Percentiles rank a stretch among this genome's conserved stretches.
Conservation (phyloP, 2,797 vertebrate genomes). For the Psittacula derbiana region DNA sequence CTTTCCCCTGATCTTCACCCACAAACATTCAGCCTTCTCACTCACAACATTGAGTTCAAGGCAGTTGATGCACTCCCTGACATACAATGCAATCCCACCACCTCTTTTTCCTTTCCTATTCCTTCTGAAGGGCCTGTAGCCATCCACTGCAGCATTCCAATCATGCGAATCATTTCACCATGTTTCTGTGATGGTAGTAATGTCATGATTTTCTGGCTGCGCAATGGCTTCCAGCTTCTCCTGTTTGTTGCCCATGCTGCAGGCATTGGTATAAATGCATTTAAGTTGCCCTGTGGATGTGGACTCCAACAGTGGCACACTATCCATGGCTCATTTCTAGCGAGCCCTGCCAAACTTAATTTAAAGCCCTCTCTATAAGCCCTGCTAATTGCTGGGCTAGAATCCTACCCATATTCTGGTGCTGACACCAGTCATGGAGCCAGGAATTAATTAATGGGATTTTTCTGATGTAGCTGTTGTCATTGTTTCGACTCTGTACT, state of each 20-base stretch:
- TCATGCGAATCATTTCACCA: neutral
- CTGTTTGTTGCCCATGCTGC: neutral
- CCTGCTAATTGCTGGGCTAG: neutral
- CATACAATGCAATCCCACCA: neutral
- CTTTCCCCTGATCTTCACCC: neutral
- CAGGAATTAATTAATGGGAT: neutral
- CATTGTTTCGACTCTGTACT: neutral
- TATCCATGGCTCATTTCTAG: neutral
- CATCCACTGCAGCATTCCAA: neutral
- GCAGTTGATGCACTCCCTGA: neutral
- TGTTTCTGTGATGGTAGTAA: neutral
- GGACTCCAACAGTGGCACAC: neutral
- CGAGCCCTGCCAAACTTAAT: neutral
- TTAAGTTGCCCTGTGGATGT: neutral
- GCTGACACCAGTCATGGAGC: neutral
- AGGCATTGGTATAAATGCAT: neutral
- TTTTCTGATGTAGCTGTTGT: neutral
- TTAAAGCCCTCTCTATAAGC: neutral
- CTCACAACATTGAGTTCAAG: neutral
- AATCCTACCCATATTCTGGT: neutral
- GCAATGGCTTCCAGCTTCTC: neutral
- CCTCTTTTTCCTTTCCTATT: neutral
- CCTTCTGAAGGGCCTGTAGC: neutral
- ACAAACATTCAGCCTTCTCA: neutral
- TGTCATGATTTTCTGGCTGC: neutral